Conservation (phyloP, 1,140 invertebrate species). For the Danaus melanippus region DNA sequence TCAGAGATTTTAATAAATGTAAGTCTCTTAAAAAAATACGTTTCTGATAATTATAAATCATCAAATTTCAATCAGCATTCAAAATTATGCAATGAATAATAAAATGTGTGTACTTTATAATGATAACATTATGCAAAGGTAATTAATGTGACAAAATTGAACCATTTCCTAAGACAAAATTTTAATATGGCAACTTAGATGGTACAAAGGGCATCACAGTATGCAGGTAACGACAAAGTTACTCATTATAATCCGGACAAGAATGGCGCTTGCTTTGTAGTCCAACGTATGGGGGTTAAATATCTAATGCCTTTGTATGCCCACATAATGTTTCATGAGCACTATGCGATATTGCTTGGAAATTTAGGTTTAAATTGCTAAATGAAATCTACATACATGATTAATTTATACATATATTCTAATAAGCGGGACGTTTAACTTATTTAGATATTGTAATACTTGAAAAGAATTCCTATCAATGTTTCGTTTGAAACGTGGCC, state of each 20-base stretch:
- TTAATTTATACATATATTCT: slow-evolving; percentile 15
- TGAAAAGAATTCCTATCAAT: too few relatives aligned
- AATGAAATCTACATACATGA: slow-evolving; percentile 19
- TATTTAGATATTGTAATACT: too few relatives aligned
- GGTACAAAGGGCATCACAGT: slow-evolving; percentile 22
- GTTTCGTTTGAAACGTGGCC: too few relatives aligned
- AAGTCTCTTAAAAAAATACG: too few relatives aligned
- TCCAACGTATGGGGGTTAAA: slow-evolving; percentile 33
- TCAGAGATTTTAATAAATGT: too few relatives aligned
- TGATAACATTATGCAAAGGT: too few relatives aligned
- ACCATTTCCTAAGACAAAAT: too few relatives aligned
- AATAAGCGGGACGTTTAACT: slow-evolving; percentile 9
- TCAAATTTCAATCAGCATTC: too few relatives aligned
- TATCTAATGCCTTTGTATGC: slow-evolving; percentile 37
- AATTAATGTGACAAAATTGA: too few relatives aligned
- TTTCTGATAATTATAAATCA: too few relatives aligned
- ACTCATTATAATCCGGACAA: slow-evolving; percentile 50
- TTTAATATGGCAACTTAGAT: neutral
- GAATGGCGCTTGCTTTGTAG: slow-evolving; percentile 46
- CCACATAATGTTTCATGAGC: slow-evolving; percentile 30
- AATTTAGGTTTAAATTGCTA: slow-evolving; percentile 27
- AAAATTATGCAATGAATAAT: too few relatives aligned
- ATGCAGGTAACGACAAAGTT: slow-evolving; percentile 43
- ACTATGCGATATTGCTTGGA: slow-evolving; percentile 25
- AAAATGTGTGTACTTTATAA: too few relatives aligned